These are phyloP conservation scores for Gryon sp. DNA, from an alignment of 1,140 invertebrate species.

Conservation along the genomic window DNA sequence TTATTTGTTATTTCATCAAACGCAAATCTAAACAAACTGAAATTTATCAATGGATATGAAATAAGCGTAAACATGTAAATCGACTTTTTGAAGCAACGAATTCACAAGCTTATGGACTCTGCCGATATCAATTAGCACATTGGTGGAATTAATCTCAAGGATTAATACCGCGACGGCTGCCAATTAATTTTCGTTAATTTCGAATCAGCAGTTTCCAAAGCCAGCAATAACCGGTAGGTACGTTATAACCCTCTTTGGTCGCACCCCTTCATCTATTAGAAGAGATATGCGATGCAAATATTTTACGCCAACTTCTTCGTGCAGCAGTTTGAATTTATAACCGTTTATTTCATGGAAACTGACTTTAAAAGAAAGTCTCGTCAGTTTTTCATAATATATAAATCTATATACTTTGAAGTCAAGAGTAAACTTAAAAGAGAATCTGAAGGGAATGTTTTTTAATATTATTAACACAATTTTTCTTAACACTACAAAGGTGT, in stretches of 20 bases:
- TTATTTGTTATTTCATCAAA: too few relatives aligned
- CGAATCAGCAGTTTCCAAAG: constrained; percentile 77
- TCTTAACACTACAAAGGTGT: too few relatives aligned
- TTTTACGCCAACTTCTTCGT: constrained; percentile 49
- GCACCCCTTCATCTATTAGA: constrained; percentile 48
- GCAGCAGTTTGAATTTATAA: constrained; percentile 33
- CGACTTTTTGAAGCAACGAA: constrained; percentile 38
- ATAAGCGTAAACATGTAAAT: constrained; percentile 25
- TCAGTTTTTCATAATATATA: too few relatives aligned
- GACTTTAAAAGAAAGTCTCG: constrained; percentile 8
- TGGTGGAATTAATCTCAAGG: constrained; percentile 74
- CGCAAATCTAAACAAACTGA: too few relatives aligned
- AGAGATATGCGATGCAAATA: constrained; percentile 49
- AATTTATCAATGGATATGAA: too few relatives aligned
- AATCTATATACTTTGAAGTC: too few relatives aligned
- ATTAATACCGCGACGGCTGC: constrained; percentile 76
- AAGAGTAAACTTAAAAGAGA: too few relatives aligned
- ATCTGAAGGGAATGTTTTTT: too few relatives aligned
- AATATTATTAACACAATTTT: too few relatives aligned
- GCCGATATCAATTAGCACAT: constrained; percentile 74
- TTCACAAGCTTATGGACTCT: constrained; percentile 49
- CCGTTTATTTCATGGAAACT: constrained; percentile 6
- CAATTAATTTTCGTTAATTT: constrained; percentile 79
- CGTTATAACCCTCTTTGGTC: constrained; percentile 63
- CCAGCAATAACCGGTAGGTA: constrained; percentile 52